Evolutionary conservation across 2,113 vertebrate genomes (phyloP), one percentile per base, ranked within the genome.

Genomic region (Phoenicopterus ruber): DNA sequence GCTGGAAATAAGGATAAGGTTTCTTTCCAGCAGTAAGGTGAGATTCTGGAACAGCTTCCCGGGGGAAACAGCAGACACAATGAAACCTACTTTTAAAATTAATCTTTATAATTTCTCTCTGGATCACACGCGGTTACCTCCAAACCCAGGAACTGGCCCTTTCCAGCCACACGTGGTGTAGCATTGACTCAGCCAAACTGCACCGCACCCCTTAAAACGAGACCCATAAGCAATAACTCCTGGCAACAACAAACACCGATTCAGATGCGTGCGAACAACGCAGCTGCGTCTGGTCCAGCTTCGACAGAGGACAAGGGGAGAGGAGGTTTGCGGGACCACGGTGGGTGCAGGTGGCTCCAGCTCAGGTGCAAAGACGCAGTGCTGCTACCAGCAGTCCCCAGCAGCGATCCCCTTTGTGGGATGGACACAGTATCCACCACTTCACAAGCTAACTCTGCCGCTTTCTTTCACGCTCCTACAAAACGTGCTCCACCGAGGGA

Each of bases 301-400:
- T 36, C 1, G 18, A 25, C 9, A 15, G 32, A 54, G 21, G 63
- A 65, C 44, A 22, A 47, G 50, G 46, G 50, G 31, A 54, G 16
- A 36, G 71, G 40, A 31, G 0, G 6, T 12, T 4, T 5, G 38
- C 7, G 7, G 47, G 44, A 42, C 70, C 2, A 0, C 0, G 1
- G 44, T 6, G 4, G 4, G 34, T 10, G n/a, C 17, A 7, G 49
- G 83, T 13, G 54, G 58, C 59, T 83, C 72, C 55, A 42, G 78
- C 52, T 47, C 4, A 2, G 62, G 78, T 9, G 6, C 71, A 82
- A 74, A 67, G 74, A 15, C 9, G 1, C 3, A 5, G 20, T 2
- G 1, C 2, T 15, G 57, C n/a, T n/a, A 22, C 50, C 4, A 3
- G 34, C 18, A 61, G 24, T 4, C n/a, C 57, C 65, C 71, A 21